Base-by-base conservation (phyloP, 2,888 invertebrate genomes). In the Polia nebulosa region DNA sequence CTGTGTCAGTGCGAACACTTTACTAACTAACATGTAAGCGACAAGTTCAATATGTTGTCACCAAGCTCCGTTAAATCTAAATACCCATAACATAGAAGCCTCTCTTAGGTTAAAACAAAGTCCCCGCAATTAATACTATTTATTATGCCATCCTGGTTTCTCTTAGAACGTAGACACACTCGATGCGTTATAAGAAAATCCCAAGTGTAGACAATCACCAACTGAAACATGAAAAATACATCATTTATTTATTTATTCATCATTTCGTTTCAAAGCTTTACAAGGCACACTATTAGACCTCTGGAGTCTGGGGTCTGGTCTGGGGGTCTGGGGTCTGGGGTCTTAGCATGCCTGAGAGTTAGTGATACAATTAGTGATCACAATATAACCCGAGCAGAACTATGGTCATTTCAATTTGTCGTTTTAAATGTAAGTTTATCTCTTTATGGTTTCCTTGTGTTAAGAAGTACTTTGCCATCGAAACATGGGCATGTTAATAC, bases 121-220 rank as follows among this genome's bases (percentile, higher is more conserved):
- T 68, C 63, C 59, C 72, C 66, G 41, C 62, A 47, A 13, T 71
- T 79, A 72, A 69, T 55, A 76, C 67, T 82, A 81, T 65, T 65
- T 65, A 57, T 68, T 57, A 78, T 34, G 53, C 41, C 58, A 44
- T 66, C 60, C 45, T 70, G 73, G 67, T 63, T 80, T 76, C 72
- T 80, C 74, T 82, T 81, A 79, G 52, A 72, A 81, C 74, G 73
- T 72, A 81, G 73, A 71, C 78, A 61, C 49, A 47, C 51, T 61
- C 45, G 69, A 77, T 79, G 79, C 74, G 72, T 71, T 77, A 51
- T 73, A 80, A 83, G 80, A 83, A 82, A 80, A 74, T 49, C 34
- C 71, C 52, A 57, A 66, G 67, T 63, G 69, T 32, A 57, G 56
- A 39, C 59, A 66, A 67, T 83, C 82, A 82, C 76, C 84, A 83